phyloP scores from a whole-genome alignment of 2,797 vertebrate species.

The Squalus acanthias region DNA sequence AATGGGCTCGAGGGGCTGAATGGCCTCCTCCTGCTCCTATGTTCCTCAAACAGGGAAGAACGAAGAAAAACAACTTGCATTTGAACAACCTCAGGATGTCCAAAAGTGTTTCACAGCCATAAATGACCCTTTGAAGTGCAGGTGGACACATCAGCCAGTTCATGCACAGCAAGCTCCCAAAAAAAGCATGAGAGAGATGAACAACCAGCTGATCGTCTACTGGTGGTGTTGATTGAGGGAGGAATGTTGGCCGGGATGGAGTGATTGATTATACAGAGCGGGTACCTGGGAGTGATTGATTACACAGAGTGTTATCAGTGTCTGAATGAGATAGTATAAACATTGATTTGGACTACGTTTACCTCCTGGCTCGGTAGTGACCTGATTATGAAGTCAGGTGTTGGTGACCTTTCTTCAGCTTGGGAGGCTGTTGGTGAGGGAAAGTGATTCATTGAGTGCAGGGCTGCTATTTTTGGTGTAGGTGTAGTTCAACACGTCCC shows the following conservation, averaged over 20 bases:
- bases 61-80: background rate
- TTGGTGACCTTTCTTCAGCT: too few relatives aligned
- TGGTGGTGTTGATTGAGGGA: background rate
- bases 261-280: background rate
- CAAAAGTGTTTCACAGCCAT: too few relatives aligned
- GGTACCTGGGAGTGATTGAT: background rate
- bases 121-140: background rate
- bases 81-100: background rate
- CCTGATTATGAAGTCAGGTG: too few relatives aligned
- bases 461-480: too few relatives aligned
- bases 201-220: background rate
- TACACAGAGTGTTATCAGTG: background rate
- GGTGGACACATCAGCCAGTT: background rate
- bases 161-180: background rate
- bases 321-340: too few relatives aligned
- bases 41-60: background rate
- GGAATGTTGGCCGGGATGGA: background rate
- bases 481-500: too few relatives aligned
- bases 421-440: too few relatives aligned
- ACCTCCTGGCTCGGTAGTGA: too few relatives aligned
- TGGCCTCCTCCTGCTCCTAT: background rate
- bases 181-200: too few relatives aligned
- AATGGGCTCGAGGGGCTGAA: background rate
- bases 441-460: too few relatives aligned
- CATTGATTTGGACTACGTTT: too few relatives aligned